phyloP scores from a whole-genome alignment of 2,113 vertebrate genomes.

The Eudyptes chrysolophus region DNA sequence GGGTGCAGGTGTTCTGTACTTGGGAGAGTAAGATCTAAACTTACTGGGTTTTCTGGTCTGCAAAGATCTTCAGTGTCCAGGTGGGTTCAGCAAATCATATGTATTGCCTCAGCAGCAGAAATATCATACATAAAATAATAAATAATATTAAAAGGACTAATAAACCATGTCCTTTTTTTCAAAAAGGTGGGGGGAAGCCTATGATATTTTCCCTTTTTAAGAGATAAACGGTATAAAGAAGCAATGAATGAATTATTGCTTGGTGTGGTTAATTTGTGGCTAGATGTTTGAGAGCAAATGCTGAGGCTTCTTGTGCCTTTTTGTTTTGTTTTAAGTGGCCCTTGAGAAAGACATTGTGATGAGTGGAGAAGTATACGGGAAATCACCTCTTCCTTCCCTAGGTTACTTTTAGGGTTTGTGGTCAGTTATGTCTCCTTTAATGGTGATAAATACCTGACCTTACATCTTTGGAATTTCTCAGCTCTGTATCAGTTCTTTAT shows the following conservation, averaged over 20 bases:
- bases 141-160: background rate
- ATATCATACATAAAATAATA: background rate
- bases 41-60: background rate
- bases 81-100: background rate
- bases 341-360: background rate
- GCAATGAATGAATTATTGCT: background rate
- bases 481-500: background rate
- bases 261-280: background rate
- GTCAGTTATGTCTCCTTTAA: background rate
- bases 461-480: background rate
- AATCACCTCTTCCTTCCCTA: background rate
- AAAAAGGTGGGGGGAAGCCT: background rate
- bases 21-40: background rate
- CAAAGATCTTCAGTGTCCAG: background rate
- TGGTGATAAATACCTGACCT: background rate
- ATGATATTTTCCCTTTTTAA: background rate
- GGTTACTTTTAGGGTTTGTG: background rate
- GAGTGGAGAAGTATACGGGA: background rate
- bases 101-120: constrained; percentile 8
- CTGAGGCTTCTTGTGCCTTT: background rate
- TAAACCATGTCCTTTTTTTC: background rate
- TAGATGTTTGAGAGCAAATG: background rate
- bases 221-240: background rate
- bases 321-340: background rate
- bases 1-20: background rate